phyloP scores from a whole-genome alignment of 2,888 invertebrate genomes.

The Metopia argyrocephala region DNA sequence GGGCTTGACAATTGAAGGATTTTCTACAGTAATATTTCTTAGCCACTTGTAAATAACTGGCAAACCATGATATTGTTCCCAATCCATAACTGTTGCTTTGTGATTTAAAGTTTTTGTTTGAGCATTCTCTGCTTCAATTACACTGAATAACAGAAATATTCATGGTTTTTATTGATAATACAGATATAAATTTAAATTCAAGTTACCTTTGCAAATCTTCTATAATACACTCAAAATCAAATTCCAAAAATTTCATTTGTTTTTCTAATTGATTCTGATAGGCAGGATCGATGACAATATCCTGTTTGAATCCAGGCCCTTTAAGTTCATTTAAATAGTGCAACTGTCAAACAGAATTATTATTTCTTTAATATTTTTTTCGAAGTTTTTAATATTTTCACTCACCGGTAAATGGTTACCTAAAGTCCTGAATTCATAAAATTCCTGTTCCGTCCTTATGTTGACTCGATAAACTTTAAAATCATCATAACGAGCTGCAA shows the following conservation, averaged over 20 bases:
- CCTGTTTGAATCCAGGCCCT: slow-evolving; percentile 65
- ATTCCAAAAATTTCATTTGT: slow-evolving; percentile 59
- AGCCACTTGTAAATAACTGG: slow-evolving; percentile 70
- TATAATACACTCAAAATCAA: slow-evolving; percentile 64
- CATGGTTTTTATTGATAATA: neutral
- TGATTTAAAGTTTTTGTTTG: no score
- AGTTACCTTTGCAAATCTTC: slow-evolving; percentile 72
- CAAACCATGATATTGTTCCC: slow-evolving; percentile 70
- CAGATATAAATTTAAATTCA: slow-evolving; percentile 25
- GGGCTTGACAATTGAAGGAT: slow-evolving; percentile 8
- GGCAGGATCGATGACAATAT: slow-evolving; percentile 68
- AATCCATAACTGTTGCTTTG: slow-evolving; percentile 68
- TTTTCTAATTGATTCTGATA: slow-evolving; percentile 66
- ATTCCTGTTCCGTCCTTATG: slow-evolving; percentile 65
- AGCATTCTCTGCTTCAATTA: slow-evolving; percentile 25
- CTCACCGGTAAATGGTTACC: slow-evolving; percentile 54
- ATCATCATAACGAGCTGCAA: slow-evolving; percentile 67
- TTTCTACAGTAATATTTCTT: slow-evolving; percentile 39
- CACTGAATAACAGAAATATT: neutral
- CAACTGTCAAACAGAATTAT: slow-evolving; percentile 57
- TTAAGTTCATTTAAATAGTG: slow-evolving; percentile 67
- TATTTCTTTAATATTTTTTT: no score
- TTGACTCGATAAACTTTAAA: slow-evolving; percentile 69
- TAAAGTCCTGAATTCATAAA: slow-evolving; percentile 68
- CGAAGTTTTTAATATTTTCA: no score